Conservation (phyloP, 2,888 invertebrate species). For the Lamproptera curius region DNA sequence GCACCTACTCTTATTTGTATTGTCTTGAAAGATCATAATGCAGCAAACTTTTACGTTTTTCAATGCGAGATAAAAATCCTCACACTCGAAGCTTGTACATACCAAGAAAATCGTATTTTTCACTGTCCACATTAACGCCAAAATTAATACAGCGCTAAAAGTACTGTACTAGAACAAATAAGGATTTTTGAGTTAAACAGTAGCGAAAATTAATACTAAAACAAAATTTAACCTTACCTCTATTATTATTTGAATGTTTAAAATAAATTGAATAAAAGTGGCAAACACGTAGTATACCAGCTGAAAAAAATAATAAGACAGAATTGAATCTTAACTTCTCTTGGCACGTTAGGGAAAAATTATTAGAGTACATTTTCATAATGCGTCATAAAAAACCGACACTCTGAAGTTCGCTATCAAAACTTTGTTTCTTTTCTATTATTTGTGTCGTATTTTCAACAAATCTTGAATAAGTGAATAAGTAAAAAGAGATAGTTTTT, state of each 20-base stretch:
- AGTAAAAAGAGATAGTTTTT: no score
- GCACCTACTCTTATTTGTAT: no score
- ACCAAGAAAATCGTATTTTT: not conserved
- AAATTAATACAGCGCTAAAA: not conserved
- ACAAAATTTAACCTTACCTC: not conserved
- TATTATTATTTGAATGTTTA: conserved; percentile 9
- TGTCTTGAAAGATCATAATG: not conserved
- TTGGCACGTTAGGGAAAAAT: no score
- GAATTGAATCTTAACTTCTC: no score
- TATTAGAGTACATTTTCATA: no score
- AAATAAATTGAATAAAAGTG: conserved; percentile 4
- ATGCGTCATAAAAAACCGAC: no score
- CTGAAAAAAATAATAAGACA: no score
- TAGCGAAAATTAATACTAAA: not conserved
- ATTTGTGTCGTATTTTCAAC: no score
- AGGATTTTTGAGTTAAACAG: not conserved
- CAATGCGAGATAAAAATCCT: not conserved
- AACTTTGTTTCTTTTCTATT: no score
- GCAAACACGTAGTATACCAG: conserved; percentile 2
- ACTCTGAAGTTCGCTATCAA: no score
- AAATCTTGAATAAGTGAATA: not conserved
- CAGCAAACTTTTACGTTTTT: not conserved
- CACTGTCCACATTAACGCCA: not conserved
- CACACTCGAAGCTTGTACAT: not conserved
- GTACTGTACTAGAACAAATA: not conserved